phyloP scores from a whole-genome alignment of 2,113 vertebrate species.

The Podarcis muralis region DNA sequence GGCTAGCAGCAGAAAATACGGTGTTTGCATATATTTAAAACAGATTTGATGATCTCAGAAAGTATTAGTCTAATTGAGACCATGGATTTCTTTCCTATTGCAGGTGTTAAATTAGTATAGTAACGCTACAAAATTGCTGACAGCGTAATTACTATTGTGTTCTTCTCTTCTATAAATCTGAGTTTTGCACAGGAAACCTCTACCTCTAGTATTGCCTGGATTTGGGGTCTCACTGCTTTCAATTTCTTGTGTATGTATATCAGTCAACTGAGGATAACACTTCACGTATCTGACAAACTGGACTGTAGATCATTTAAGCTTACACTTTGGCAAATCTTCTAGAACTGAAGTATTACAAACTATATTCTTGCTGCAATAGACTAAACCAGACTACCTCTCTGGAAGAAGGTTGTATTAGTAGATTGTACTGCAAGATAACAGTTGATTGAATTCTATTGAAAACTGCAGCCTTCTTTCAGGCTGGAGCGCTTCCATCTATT shows the following conservation, averaged over 20 bases:
- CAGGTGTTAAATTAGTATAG: not conserved
- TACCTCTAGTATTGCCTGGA: not conserved
- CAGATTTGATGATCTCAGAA: slow-evolving; percentile 21
- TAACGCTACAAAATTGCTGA: not conserved
- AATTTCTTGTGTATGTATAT: not conserved
- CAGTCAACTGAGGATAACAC: not conserved
- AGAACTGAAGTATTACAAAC: not conserved
- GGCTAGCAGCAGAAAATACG: not conserved
- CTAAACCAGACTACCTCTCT: not conserved
- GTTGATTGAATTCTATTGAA: slow-evolving; percentile 16
- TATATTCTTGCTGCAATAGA: not conserved
- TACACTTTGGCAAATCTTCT: not conserved
- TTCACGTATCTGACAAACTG: not conserved
- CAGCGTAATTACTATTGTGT: too few species aligned
- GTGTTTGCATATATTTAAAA: slow-evolving; percentile 35
- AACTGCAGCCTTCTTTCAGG: slow-evolving; percentile 30
- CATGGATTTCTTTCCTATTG: not conserved
- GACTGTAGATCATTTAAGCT: not conserved
- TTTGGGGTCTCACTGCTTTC: not conserved
- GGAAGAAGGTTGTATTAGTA: slow-evolving; percentile 19
- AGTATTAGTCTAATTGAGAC: not conserved
- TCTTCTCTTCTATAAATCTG: not conserved
- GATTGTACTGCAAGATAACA: slow-evolving; percentile 5
- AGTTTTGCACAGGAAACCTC: not conserved
- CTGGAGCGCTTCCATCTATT: not conserved